Conservation (phyloP, 2,888 invertebrate species). For the Rhagophthalmus giganteus region DNA sequence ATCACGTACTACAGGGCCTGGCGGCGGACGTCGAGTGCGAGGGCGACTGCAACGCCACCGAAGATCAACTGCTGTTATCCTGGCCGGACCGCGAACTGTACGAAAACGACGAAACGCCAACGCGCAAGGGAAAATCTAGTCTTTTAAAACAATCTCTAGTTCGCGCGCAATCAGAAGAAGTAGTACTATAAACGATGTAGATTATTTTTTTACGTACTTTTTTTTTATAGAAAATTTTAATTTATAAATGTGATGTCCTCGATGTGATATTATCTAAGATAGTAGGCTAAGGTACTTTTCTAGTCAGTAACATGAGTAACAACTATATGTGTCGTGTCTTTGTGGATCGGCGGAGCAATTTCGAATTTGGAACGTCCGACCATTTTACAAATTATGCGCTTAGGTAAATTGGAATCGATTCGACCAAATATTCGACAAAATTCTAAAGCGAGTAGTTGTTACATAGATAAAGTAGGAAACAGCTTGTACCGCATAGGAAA, state of each 20-base stretch:
- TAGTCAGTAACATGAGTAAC: too few relatives aligned
- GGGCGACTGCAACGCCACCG: constrained; percentile 38
- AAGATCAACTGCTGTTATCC: constrained; percentile 59
- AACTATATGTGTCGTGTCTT: too few relatives aligned
- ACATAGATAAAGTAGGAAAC: too few relatives aligned
- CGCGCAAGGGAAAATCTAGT: constrained; percentile 26
- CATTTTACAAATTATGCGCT: too few relatives aligned
- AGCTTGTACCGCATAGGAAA: too few relatives aligned
- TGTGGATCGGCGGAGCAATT: too few relatives aligned
- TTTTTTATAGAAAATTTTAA: constrained; percentile 26
- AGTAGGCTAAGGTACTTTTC: constrained; percentile 4
- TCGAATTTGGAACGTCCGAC: too few relatives aligned
- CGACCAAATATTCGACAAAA: not conserved
- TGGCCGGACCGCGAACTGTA: constrained; percentile 57
- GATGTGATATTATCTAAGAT: constrained; percentile 43
- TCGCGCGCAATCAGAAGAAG: constrained; percentile 45
- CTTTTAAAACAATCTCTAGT: constrained; percentile 42
- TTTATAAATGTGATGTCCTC: constrained; percentile 39
- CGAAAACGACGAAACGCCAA: constrained; percentile 33
- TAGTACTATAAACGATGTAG: constrained; percentile 43
- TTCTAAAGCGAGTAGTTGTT: too few relatives aligned
- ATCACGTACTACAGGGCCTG: constrained; percentile 31
- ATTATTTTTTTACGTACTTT: constrained; percentile 7
- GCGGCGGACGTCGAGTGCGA: constrained; percentile 33
- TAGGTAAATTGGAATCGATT: not conserved